Evolutionary conservation across 1,140 invertebrate species (phyloP), one percentile per base, ranked within the genome.

Genomic region (Coptotermes formosanus): DNA sequence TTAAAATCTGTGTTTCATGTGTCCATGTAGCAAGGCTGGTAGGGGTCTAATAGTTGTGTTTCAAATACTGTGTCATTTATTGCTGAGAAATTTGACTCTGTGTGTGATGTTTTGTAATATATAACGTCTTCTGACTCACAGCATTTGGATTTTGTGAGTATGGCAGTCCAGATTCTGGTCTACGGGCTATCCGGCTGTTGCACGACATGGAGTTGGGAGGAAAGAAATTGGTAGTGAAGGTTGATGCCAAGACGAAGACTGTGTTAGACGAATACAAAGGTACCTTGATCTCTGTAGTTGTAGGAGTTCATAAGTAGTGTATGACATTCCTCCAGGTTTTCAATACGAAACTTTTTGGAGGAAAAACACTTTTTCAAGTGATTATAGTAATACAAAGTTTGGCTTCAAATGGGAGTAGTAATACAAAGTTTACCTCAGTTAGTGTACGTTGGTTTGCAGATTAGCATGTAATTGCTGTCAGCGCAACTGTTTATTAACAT

Each of bases 111-210:
- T 12, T 82, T 82, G 16, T 43, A 30, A 82, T 82, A 86, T 75
- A 88, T 89, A 19, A 9, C 21, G 52, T 55, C 14, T 55, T 55
- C 52, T 55, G 52, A 55, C 14, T 55, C 84, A 84, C 90, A 93
- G 98, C 97, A 19, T 99, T 99, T 93, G 99, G 98, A 43, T 99
- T 99, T 92, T 99, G 98, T 92, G 99, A 99, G 92, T 98, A 95
- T 93, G 96, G 94, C 84, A 96, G 97, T 86, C 98, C 98, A 32
- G 98, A 99, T 92, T 97, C 98, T 3, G 99, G 98, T 44, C 92
- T 99, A 85, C 93, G 98, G 88, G 98, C 98, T 88, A 97, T 99
- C 86, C 92, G 98, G 85, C 92, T 99, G 86, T 92, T 99, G 16
- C 98, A 99, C 92, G 98, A 99, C 88, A 95, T 97, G 91, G 95